Evolutionary conservation across 2,888 invertebrate species (phyloP).

Genomic region (Drosophila bunnanda): DNA sequence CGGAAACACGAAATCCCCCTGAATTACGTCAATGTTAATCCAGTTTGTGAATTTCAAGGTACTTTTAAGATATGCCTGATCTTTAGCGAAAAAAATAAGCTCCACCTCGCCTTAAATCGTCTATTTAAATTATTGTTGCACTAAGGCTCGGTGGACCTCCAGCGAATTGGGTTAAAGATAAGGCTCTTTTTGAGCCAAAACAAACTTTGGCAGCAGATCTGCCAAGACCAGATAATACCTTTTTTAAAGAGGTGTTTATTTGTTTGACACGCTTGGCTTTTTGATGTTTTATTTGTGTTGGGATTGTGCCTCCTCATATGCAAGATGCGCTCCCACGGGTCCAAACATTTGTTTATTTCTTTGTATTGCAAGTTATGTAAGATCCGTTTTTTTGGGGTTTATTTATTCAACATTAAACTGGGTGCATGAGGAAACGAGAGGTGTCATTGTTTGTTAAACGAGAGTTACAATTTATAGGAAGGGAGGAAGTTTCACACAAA

Average conservation of each 20-base stretch:
- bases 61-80: not conserved
- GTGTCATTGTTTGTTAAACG: not conserved
- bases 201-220: constrained; percentile 14
- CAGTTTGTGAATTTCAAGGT: not conserved
- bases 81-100: not conserved
- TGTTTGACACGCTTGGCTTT: constrained; percentile 8
- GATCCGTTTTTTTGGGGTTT: constrained; percentile 11
- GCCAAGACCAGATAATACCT: constrained; percentile 4
- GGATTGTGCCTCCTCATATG: constrained; percentile 9
- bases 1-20: not conserved
- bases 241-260: constrained; percentile 28
- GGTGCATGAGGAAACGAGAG: constrained; percentile 1
- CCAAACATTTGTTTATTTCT: constrained; percentile 25
- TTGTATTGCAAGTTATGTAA: constrained; percentile 33
- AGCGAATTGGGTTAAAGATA: constrained; percentile 18
- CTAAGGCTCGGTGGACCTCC: not conserved
- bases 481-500: no score
- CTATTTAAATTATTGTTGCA: not conserved
- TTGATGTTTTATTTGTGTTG: not conserved
- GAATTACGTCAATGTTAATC: not conserved
- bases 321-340: constrained; percentile 33
- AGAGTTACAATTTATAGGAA: not conserved
- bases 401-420: constrained; percentile 3
- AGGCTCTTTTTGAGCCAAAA: constrained; percentile 13
- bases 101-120: not conserved